Evolutionary conservation across 2,797 vertebrate species (phyloP), one percentile per base, ranked within the genome.

Genomic region (Mus spretus): DNA sequence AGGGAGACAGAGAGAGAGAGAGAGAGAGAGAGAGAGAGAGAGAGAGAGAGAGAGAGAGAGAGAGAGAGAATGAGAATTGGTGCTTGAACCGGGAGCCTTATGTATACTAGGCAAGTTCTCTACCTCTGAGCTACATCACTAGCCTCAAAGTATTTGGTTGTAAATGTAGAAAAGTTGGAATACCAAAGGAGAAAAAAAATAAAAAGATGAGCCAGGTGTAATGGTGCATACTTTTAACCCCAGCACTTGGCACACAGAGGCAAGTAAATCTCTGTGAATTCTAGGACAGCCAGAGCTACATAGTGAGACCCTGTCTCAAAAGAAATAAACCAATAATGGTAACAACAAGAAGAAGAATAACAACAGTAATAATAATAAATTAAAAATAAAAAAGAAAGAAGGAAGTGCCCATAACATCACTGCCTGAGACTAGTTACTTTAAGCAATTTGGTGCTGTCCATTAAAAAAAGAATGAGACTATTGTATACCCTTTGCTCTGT

Each of bases 401-500:
- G 47, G 92, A 87, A 88, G 28, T 74, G 65, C 47, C 40, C 53
- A 75, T 75, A 89, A 72, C 65, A 78, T 20, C 65, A 93, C 44
- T 89, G 24, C 40, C 34, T 20, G 47, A 50, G 61, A 89, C 59
- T 70, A 31, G 93, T 13, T 22, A 44, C 44, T 47, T 6, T 85
- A 82, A 86, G 61, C 47, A 93, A 10, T 88, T 83, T 94, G 61
- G 9, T 90, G 19, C 37, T 74, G 40, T n/a, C 7, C 31, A 85
- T 15, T 47, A 9, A 14, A 40, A 77, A 72, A 90, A 83, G 92
- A 91, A 86, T 50, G 24, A 44, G 31, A n/a, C 86, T 85, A 79
- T 81, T 19, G 91, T 95, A 19, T 91, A 79, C 19, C 34, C 85
- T 19, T 61, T 84, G 63, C 28, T 94, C 91, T 91, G 47, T 94